These are phyloP conservation scores for Procambarus clarkii DNA, from an alignment of 1,140 invertebrate genomes.

Conservation along the genomic window DNA sequence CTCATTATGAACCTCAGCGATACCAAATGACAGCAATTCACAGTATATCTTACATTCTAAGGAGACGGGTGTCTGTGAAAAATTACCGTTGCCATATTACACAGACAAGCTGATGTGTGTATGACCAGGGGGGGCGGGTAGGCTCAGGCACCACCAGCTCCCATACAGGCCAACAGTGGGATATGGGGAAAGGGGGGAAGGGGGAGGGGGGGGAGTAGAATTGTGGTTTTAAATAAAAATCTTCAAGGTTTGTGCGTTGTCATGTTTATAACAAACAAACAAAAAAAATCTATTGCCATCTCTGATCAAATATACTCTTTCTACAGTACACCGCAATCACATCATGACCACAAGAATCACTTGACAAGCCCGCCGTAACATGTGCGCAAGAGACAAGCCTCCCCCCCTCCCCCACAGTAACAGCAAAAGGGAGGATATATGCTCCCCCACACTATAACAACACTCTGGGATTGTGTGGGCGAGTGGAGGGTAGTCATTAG, in stretches of 20 bases:
- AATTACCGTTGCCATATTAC: constrained; percentile 31
- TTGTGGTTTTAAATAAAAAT: constrained; percentile 26
- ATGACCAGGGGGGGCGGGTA: no score
- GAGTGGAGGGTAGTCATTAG: constrained; percentile 27
- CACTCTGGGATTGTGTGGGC: background rate
- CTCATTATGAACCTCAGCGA: background rate
- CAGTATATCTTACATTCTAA: background rate
- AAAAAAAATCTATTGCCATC: background rate
- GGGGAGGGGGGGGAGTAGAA: background rate
- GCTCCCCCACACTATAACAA: constrained; percentile 19
- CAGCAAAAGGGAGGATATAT: background rate
- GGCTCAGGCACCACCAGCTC: background rate
- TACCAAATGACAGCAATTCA: background rate
- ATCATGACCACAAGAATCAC: constrained; percentile 13
- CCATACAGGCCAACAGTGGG: background rate
- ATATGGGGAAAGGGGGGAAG: no score
- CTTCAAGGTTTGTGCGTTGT: constrained; percentile 38
- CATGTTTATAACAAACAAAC: constrained; percentile 36
- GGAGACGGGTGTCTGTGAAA: constrained; percentile 16
- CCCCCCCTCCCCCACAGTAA: no score
- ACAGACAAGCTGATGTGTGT: constrained; percentile 12
- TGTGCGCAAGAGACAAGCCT: background rate
- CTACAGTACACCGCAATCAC: constrained; percentile 34
- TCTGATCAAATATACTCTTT: constrained; percentile 65
- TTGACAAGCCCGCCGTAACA: constrained; percentile 9